Conservation (phyloP, 2,113 vertebrate genomes). For the Cochlearius cochlearius region DNA sequence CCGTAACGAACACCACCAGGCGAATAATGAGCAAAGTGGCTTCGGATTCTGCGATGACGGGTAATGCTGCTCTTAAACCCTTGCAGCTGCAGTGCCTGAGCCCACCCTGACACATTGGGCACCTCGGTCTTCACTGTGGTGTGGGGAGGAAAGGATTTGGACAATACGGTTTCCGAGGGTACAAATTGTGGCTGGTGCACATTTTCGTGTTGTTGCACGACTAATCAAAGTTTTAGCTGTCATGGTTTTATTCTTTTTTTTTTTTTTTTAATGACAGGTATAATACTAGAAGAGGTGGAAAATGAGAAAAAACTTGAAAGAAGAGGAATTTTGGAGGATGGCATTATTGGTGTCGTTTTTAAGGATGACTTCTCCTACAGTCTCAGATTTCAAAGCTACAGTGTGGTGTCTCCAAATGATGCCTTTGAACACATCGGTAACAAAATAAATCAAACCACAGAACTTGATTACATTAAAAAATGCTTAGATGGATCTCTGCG, state of each 20-base stretch:
- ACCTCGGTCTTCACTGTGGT: rapidly evolving
- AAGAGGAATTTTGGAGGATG: conserved; percentile 48
- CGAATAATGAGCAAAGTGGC: conserved; percentile 83
- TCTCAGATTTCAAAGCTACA: conserved; percentile 73
- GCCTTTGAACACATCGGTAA: conserved; percentile 77
- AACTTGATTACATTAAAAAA: neutral
- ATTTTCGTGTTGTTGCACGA: rapidly evolving
- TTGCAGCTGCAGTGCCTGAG: rapidly evolving
- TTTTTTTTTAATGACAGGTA: neutral
- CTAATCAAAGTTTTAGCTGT: neutral
- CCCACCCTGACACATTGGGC: neutral
- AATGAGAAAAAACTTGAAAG: conserved; percentile 76
- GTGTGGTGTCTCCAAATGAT: conserved; percentile 65
- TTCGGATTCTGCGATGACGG: neutral
- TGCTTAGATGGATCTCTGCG: neutral
- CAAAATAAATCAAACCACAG: neutral
- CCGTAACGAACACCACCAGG: conserved; percentile 72
- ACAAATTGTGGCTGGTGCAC: neutral
- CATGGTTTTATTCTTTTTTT: neutral
- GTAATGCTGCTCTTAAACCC: neutral
- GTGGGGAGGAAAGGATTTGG: neutral
- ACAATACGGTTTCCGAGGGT: neutral
- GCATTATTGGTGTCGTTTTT: conserved; percentile 80
- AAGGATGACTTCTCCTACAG: conserved; percentile 79
- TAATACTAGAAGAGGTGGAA: conserved; percentile 72